Base-by-base conservation (phyloP, 2,888 invertebrate genomes). In the Onthophagus sagittarius region DNA sequence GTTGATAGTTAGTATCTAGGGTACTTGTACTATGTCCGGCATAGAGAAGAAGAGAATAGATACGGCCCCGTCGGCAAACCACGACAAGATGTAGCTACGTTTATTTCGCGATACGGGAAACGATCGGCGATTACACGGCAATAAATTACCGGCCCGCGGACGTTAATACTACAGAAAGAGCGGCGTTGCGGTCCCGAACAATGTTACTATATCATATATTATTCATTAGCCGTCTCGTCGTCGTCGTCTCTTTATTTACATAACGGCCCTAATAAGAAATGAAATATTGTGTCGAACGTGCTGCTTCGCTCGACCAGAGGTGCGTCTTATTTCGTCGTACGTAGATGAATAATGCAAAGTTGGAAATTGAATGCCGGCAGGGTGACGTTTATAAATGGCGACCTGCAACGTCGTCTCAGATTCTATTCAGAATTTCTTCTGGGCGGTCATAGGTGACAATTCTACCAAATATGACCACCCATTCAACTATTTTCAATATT, bases 21-120 rank as follows among this genome's bases (percentile, higher is more conserved):
- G 39, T 53, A 11, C 39, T 53, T 53, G 39, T 53, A 53, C 39
- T 53, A 11, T 53, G 11, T 53, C 23, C 23, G 23, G 23, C 23
- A 23, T 23, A 23, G 23, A 23, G 23, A 23, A 23, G 23, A 23
- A 53, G 39, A 53, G 39, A 53, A 53, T 53, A 53, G 39, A 53
- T 53, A 53, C 39, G 39, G 39, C 39, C 39, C 39, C 11, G 39
- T 7, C 39, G 11, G 39, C 39, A 53, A 53, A 53, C 39, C 39
- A 23, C 23, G 23, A 23, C 39, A 11, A 67, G 67, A 67, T 31
- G 67, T 67, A 23, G 23, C 23, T 23, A 67, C 67, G 67, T 67
- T 67, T 67, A 67, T 67, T 67, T 32, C n/a, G 67, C 23, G 67
- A 67, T 67, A 67, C 67, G 67, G 67, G 67, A 67, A 67, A 67